Conservation (phyloP, 2,797 vertebrate species). For the Periparus ater region DNA sequence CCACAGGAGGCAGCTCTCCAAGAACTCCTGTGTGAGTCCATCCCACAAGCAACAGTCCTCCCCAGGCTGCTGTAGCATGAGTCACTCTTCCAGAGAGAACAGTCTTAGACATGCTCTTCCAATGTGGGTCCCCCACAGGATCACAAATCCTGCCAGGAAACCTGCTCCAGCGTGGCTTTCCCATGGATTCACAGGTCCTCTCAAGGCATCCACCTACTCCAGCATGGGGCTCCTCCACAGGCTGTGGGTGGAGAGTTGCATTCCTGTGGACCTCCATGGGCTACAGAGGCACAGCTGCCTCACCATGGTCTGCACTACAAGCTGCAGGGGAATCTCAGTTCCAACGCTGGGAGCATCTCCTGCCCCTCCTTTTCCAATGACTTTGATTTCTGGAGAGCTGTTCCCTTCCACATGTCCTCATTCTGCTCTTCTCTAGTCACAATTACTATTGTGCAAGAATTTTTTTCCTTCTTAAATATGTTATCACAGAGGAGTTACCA, state of each 20-base stretch:
- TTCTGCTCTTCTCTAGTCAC: accelerated
- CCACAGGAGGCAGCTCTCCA: neutral
- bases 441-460: neutral
- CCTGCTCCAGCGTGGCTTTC: neutral
- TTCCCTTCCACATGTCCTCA: neutral
- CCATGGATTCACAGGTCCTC: neutral
- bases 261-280: neutral
- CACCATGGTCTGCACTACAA: neutral
- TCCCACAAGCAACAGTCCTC: neutral
- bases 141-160: neutral
- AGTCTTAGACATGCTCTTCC: neutral
- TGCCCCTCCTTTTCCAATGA: neutral
- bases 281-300: no score
- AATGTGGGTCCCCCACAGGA: no score
- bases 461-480: neutral
- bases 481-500: neutral
- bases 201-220: neutral
- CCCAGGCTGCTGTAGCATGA: neutral
- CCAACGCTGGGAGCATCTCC: neutral
- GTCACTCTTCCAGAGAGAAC: neutral
- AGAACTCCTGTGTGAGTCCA: neutral
- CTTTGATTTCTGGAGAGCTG: neutral
- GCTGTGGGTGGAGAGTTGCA: neutral
- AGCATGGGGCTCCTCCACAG: neutral
- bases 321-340: neutral